Conservation (phyloP, 2,888 invertebrate genomes). For the Onchidella celtica region DNA sequence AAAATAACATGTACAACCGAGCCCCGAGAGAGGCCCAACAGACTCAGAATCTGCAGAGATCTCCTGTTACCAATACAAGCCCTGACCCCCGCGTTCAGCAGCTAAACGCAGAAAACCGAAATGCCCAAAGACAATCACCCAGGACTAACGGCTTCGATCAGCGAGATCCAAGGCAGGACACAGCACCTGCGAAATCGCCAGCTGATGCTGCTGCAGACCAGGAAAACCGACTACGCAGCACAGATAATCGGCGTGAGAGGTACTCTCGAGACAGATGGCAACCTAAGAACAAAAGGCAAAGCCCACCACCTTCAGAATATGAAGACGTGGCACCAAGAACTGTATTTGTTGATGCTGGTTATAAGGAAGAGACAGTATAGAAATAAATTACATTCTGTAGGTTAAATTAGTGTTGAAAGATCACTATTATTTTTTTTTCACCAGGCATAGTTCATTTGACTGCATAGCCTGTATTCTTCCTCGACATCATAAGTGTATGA, state of each 20-base stretch:
- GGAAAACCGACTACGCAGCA: background rate
- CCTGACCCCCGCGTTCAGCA: background rate
- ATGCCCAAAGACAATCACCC: background rate
- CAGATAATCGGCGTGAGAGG: constrained; percentile 16
- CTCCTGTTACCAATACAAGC: background rate
- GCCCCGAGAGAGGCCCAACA: background rate
- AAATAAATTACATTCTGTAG: too few species aligned
- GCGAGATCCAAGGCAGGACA: background rate
- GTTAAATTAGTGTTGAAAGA: too few species aligned
- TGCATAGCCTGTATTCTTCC: background rate
- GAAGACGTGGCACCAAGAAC: constrained; percentile 10
- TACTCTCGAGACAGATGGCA: background rate
- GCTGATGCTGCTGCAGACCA: background rate
- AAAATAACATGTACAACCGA: background rate
- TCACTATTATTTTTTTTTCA: background rate
- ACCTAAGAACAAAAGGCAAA: background rate
- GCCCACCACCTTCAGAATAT: constrained; percentile 32
- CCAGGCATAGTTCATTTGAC: background rate
- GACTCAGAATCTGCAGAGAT: background rate
- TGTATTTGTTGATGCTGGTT: background rate
- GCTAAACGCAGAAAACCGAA: background rate
- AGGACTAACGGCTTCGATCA: too few species aligned
- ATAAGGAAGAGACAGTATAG: constrained; percentile 43
- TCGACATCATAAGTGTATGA: too few species aligned
- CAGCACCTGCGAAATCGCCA: background rate